Percentiles rank a stretch among this genome's conserved stretches.
phyloP scores from a whole-genome alignment of 2,888 invertebrate genomes.

The Coelopa pilipes region DNA sequence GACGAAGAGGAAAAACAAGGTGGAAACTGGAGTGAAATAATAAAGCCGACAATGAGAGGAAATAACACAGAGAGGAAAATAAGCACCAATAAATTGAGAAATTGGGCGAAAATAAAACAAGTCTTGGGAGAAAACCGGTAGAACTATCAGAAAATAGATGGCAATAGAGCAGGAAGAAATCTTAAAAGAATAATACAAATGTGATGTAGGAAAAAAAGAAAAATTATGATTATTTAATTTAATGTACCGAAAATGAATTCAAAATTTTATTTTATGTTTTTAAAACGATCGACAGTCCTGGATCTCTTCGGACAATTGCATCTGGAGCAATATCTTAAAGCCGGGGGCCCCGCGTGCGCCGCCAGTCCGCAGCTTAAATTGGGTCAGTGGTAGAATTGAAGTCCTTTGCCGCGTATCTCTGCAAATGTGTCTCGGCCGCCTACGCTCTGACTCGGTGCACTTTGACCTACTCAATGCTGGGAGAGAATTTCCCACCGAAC shows the following conservation, averaged over 20 bases:
- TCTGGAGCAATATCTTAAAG: background rate
- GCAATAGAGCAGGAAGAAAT: no score
- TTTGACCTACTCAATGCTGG: conserved; percentile 33
- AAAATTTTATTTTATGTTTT: background rate
- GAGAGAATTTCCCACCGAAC: background rate
- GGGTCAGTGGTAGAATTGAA: conserved; percentile 19
- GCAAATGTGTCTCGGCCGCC: background rate
- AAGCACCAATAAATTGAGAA: no score
- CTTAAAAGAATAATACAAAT: no score
- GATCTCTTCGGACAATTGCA: background rate
- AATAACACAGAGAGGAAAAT: no score
- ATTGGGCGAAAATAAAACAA: no score
- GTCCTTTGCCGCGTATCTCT: background rate
- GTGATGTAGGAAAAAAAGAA: no score
- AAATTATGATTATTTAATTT: background rate
- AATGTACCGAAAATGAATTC: background rate
- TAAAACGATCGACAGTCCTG: background rate
- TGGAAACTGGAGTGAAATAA: no score
- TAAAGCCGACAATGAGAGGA: no score
- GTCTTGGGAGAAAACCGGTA: no score
- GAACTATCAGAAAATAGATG: no score
- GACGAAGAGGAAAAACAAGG: background rate
- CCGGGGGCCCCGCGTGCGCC: background rate
- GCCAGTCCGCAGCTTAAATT: conserved; percentile 20
- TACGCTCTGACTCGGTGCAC: conserved; percentile 8